These are phyloP conservation scores for Protophormia terraenovae DNA, from an alignment of 2,888 invertebrate species.

Conservation along the genomic window DNA sequence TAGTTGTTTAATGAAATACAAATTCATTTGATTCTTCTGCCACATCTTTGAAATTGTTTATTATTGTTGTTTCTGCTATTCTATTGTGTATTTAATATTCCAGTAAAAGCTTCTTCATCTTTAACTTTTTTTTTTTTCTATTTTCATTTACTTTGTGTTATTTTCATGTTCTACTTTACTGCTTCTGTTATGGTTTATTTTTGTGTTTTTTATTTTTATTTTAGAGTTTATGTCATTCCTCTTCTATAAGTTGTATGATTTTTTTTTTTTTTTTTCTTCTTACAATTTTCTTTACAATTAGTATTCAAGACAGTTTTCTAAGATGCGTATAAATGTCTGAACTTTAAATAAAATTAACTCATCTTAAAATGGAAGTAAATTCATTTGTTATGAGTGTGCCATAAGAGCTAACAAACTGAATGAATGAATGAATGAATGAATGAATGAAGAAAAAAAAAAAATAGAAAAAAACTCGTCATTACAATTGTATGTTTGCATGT, in stretches of 20 bases:
- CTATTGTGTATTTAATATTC: conserved; percentile 13
- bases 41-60: conserved; percentile 1
- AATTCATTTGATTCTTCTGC: conserved; percentile 13
- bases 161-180: conserved; percentile 2
- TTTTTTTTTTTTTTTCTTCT: not conserved
- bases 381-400: conserved; percentile 7
- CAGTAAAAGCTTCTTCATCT: not conserved
- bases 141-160: conserved; percentile 10
- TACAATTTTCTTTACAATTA: conserved; percentile 35
- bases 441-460: not conserved
- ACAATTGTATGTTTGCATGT: not conserved
- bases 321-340: conserved; percentile 62
- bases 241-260: not conserved
- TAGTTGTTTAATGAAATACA: conserved; percentile 13
- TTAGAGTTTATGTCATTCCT: not conserved
- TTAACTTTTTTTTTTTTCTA: conserved; percentile 6
- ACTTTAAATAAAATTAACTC: conserved; percentile 64
- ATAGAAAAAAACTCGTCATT: not conserved
- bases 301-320: conserved; percentile 52
- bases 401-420: not conserved
- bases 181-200: not conserved
- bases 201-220: too few relatives aligned
- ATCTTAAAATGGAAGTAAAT: conserved; percentile 53
- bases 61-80: not conserved
- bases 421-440: not conserved